These are phyloP conservation scores for Sebastes paucispinis DNA, from an alignment of 2,797 vertebrate species.

Conservation along the genomic window DNA sequence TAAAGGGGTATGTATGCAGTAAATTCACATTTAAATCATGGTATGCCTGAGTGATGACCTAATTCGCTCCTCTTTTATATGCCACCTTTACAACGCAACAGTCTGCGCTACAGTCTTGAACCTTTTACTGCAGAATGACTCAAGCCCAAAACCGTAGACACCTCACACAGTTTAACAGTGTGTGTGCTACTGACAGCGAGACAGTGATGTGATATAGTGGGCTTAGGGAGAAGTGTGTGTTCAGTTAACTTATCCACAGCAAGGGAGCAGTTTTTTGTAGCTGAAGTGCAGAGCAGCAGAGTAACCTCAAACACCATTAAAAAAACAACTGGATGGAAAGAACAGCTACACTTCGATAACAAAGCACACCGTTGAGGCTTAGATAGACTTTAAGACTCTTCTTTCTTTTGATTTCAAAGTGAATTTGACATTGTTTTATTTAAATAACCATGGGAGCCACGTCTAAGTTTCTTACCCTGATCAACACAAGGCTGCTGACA, in stretches of 20 bases:
- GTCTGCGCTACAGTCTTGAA: constrained; percentile 3
- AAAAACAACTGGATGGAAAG: not conserved
- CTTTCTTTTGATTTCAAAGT: not conserved
- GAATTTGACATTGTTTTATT: constrained; percentile 1
- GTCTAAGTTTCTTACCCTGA: constrained; percentile 5
- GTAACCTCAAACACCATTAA: not conserved
- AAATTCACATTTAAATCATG: not conserved
- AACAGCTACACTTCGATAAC: not conserved
- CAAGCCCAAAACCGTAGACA: constrained; percentile 8
- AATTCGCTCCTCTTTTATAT: constrained; percentile 7
- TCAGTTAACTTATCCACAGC: constrained; percentile 25
- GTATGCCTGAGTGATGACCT: constrained; percentile 2
- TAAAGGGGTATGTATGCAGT: not conserved
- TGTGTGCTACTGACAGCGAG: constrained; percentile 20
- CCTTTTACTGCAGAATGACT: constrained; percentile 3
- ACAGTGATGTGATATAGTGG: constrained; percentile 12
- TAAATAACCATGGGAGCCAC: not conserved
- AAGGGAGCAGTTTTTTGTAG: constrained; percentile 23
- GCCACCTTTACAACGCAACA: not conserved
- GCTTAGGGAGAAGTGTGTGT: constrained; percentile 22
- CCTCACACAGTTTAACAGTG: not conserved
- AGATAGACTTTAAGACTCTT: not conserved
- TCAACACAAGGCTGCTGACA: constrained; percentile 31
- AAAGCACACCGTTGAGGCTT: not conserved
- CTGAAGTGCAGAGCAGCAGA: constrained; percentile 7